Conservation (phyloP, 2,888 invertebrate species). For the Cantharis flavilabris region DNA sequence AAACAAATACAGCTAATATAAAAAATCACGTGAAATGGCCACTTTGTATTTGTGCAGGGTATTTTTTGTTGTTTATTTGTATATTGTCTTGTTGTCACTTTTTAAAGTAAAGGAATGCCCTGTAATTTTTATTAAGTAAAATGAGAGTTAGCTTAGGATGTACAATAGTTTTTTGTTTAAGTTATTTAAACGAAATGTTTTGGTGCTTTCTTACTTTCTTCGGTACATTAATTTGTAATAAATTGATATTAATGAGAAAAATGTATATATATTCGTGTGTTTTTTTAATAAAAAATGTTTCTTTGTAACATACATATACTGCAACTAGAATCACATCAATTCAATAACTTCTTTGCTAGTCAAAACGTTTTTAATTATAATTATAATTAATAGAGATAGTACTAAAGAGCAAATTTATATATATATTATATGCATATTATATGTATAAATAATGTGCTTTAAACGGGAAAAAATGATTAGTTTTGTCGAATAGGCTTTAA, state of each 20-base stretch:
- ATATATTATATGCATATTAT: not conserved
- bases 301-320: not conserved
- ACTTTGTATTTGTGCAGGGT: not conserved
- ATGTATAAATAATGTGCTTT: not conserved
- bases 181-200: not conserved
- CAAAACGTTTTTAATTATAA: not conserved
- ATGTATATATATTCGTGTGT: not conserved
- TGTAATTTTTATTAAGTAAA: not conserved
- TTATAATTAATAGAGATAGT: not conserved
- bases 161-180: not conserved
- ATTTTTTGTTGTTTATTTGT: not conserved
- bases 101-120: not conserved
- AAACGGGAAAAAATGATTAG: not conserved
- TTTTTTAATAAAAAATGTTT: not conserved
- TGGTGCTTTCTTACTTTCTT: not conserved
- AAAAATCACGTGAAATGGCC: not conserved
- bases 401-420: not conserved
- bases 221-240: not conserved
- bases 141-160: not conserved
- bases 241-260: not conserved
- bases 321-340: not conserved
- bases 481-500: not conserved
- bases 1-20: not conserved
- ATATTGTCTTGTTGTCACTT: not conserved
- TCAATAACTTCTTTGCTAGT: not conserved